These are phyloP conservation scores for Lumbricus terrestris DNA, from an alignment of 2,888 invertebrate species.

Conservation along the genomic window DNA sequence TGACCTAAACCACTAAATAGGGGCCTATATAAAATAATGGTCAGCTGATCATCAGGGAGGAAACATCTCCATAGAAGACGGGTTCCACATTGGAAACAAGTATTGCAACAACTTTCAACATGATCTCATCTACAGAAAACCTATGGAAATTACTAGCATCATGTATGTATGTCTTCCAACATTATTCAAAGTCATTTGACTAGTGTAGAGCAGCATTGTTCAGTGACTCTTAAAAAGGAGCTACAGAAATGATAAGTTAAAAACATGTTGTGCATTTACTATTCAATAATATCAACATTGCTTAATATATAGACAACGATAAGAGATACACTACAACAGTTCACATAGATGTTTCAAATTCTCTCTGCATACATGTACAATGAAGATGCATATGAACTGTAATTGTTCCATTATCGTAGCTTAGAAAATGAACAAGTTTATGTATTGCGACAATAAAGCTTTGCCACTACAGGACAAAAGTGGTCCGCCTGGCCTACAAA, in stretches of 20 bases:
- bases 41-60: not conserved
- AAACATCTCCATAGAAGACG: not conserved
- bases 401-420: not conserved
- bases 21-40: no score
- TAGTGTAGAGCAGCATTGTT: no score
- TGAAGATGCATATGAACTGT: not conserved
- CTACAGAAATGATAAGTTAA: no score
- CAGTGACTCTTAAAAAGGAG: no score
- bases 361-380: not conserved
- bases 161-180: not conserved
- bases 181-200: no score
- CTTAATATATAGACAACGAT: not conserved
- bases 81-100: no score
- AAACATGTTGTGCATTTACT: no score
- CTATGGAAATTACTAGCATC: not conserved
- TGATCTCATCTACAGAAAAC: not conserved
- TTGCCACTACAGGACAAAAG: not conserved
- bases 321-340: not conserved
- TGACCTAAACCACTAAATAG: no score
- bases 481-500: no score
- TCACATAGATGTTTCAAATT: not conserved
- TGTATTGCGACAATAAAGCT: not conserved
- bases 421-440: not conserved
- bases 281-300: not conserved
- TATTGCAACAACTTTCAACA: no score